Percentiles rank a stretch among this genome's conserved stretches.
phyloP scores from a whole-genome alignment of 2,888 invertebrate species.

The Drosophila kokeensis region DNA sequence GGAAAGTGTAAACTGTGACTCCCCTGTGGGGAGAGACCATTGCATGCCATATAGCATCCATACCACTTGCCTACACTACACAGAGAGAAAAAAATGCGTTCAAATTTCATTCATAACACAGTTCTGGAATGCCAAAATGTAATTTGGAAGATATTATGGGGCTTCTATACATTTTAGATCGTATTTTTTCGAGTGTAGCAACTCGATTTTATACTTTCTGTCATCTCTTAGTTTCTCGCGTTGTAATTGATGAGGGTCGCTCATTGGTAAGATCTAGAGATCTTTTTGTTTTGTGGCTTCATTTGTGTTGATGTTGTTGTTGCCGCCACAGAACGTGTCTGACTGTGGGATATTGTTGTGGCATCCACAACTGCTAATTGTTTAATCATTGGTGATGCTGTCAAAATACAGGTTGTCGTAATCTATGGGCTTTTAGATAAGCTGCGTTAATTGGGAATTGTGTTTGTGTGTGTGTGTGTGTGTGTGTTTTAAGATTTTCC shows the following conservation, averaged over 20 bases:
- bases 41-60: slow-evolving; percentile 24
- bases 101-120: neutral
- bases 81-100: neutral
- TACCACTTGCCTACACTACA: slow-evolving; percentile 11
- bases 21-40: slow-evolving; percentile 60
- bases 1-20: slow-evolving; percentile 76
- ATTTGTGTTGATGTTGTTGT: slow-evolving; percentile 7
- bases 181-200: slow-evolving; percentile 14
- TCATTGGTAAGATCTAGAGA: slow-evolving; percentile 43
- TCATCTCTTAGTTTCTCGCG: slow-evolving; percentile 37
- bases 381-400: slow-evolving; percentile 69
- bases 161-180: neutral
- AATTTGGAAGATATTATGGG: too few relatives aligned
- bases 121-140: neutral
- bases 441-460: slow-evolving; percentile 66
- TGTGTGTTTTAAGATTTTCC: slow-evolving; percentile 24
- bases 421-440: slow-evolving; percentile 76
- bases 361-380: slow-evolving; percentile 63
- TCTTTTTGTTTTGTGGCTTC: slow-evolving; percentile 45
- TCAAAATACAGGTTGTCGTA: slow-evolving; percentile 69
- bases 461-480: slow-evolving; percentile 7
- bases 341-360: slow-evolving; percentile 18
- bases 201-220: slow-evolving; percentile 75
- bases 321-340: slow-evolving; percentile 58
- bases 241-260: slow-evolving; percentile 71